Evolutionary conservation across 2,888 invertebrate species (phyloP), one percentile per base, ranked within the genome.

Genomic region (Margaritifera margaritifera): DNA sequence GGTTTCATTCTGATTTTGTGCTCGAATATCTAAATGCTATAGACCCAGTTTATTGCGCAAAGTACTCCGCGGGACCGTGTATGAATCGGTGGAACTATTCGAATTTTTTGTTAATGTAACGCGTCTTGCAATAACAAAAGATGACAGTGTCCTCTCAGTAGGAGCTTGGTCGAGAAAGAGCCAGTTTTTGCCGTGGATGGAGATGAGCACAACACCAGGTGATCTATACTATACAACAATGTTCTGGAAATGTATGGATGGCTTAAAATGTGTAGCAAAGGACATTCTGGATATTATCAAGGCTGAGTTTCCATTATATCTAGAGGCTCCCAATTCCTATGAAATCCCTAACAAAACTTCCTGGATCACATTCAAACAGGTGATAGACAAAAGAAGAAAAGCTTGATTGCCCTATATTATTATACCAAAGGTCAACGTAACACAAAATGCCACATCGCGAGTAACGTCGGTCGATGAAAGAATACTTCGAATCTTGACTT

Each of bases 101-200:
- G 69, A 70, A 15, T 80, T 70, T 51, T 76, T 69, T 52, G 70
- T 72, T 4, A 75, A 78, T 58, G 59, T 62, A 25, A 69, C 71
- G 15, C 50, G 56, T 1, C 65, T 80, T 53, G 57, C 53, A 5
- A 51, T 31, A 15, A 63, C 71, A 4, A 20, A 61, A 42, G 53
- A 63, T 4, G 25, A 61, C 15, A 69, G 71, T 50, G 69, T 79
- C 19, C 64, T 71, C 22, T 56, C 61, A 61, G 70, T 67, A 15
- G 72, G 69, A 18, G 76, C 81, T 0, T 80, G 81, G 81, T 66
- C 70, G 6, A 68, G 78, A 22, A 69, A 74, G n/a, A 68, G 70
- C 4, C 72, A 81, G 51, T 81, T 75, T 56, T 61, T 80, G 22
- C 81, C 81, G 5, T 81, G 81, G 79, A 72, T 79, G 75, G 78